These are phyloP conservation scores for Drosophila fuyamai DNA, from an alignment of 1,140 invertebrate species.

Conservation along the genomic window DNA sequence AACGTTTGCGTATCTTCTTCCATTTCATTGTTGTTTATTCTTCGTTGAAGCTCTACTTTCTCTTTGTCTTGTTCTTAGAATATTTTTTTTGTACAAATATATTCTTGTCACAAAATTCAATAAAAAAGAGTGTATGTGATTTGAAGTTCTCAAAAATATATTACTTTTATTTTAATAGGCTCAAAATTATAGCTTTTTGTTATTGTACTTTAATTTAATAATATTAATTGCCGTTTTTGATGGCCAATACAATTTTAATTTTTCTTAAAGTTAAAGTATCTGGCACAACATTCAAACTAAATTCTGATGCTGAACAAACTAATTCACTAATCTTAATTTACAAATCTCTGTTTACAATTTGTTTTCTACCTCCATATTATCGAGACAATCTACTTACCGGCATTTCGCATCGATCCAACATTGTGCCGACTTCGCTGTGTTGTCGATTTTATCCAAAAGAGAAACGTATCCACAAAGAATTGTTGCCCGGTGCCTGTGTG, in stretches of 20 bases:
- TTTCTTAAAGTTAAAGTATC: too few relatives aligned
- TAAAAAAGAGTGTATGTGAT: not conserved
- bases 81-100: not conserved
- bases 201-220: too few relatives aligned
- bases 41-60: not conserved
- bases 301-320: not conserved
- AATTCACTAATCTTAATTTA: not conserved
- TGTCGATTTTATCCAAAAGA: slow-evolving; percentile 52
- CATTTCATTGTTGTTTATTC: slow-evolving; percentile 22
- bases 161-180: too few relatives aligned
- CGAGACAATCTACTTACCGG: slow-evolving; percentile 66
- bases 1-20: slow-evolving; percentile 3
- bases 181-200: too few relatives aligned
- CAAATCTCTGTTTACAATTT: not conserved
- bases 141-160: too few relatives aligned
- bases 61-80: not conserved
- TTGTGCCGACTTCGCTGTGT: slow-evolving; percentile 51
- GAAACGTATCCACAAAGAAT: slow-evolving; percentile 32
- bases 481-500: slow-evolving; percentile 20
- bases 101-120: not conserved
- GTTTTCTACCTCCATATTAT: not conserved
- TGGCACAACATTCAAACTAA: not conserved
- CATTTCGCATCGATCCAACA: slow-evolving; percentile 85
- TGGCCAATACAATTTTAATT: too few relatives aligned
- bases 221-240: too few relatives aligned